Base-by-base conservation (phyloP, 1,140 invertebrate species). In the Drosophila gunungcola region DNA sequence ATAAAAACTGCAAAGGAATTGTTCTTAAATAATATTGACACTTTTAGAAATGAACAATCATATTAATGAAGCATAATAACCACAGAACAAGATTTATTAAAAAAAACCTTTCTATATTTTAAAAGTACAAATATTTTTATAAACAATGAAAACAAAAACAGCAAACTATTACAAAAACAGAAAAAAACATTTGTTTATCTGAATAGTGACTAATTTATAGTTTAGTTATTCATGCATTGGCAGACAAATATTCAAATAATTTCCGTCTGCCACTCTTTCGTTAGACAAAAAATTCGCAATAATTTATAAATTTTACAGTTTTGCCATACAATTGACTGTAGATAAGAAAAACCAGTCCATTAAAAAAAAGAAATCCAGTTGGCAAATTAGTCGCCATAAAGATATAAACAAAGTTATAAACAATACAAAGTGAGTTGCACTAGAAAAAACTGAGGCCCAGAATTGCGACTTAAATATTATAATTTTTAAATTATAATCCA, bases 311-410 rank as follows among this genome's bases (percentile, higher is more conserved):
- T 63, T 73, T 55, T 36, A 53, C 48, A 45, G 45, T 60, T 67
- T 48, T 32, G 45, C 13, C 43, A 48, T 34, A 51, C 48, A 49
- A 32, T 32, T 49, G 48, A 29, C 43, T 48, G 49, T 36, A 36
- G 69, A 79, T 58, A 60, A 73, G 60, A 48, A 61, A 48, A 60
- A 54, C 45, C 42, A 36, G 56, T 55, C 70, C 45, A 45, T 46
- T 67, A 27, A 70, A 70, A 69, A 69, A 51, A 39, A 39, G 27
- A 70, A 49, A 78, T 78, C 60, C 53, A 73, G 76, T 73, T 78
- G 39, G 32, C 48, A 41, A 56, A 62, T 72, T 41, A 39, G 52
- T 9, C 36, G 51, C 25, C 58, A 43, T 64, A 64, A 63, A 69
- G 41, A 67, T 53, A 80, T 46, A 80, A 75, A 64, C 54, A 80